Evolutionary conservation across 2,797 vertebrate genomes (phyloP).

Genomic region (Eulemur rubriventer): DNA sequence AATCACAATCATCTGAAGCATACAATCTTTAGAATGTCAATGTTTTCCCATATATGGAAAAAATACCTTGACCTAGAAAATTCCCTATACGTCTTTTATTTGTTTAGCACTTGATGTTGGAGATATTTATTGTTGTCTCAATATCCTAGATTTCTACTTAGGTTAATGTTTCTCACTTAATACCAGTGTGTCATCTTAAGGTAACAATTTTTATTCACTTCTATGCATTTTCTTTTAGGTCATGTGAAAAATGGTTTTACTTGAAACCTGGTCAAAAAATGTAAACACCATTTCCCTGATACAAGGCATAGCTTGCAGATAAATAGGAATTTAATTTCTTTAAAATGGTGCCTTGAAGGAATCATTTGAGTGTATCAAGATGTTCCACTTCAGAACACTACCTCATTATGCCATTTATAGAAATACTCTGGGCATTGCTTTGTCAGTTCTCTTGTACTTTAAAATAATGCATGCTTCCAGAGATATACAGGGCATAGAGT

Average conservation of each 20-base stretch:
- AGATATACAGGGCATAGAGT: conserved; percentile 73
- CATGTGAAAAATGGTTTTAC: conserved; percentile 48
- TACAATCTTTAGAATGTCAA: conserved; percentile 10
- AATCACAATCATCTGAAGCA: not conserved
- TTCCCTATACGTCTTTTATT: not conserved
- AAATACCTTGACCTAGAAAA: not conserved
- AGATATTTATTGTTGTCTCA: not conserved
- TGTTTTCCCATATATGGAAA: not conserved
- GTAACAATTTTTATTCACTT: not conserved
- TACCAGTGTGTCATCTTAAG: not conserved
- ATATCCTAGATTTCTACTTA: not conserved
- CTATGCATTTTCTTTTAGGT: not conserved
- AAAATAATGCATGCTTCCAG: conserved; percentile 63
- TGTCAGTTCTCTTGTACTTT: conserved; percentile 81
- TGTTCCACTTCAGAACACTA: conserved; percentile 81
- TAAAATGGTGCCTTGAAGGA: conserved; percentile 78
- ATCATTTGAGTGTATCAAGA: conserved; percentile 78
- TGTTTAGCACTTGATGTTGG: not conserved
- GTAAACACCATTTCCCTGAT: not conserved
- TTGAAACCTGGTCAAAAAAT: conserved; percentile 34
- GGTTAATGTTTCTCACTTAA: conserved; percentile 5
- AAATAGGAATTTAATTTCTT: conserved; percentile 68
- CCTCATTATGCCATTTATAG: conserved; percentile 79
- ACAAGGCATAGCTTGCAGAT: conserved; percentile 58
- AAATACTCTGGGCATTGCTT: conserved; percentile 79